phyloP scores from a whole-genome alignment of 2,888 invertebrate genomes.

The Drosophila atripex region DNA sequence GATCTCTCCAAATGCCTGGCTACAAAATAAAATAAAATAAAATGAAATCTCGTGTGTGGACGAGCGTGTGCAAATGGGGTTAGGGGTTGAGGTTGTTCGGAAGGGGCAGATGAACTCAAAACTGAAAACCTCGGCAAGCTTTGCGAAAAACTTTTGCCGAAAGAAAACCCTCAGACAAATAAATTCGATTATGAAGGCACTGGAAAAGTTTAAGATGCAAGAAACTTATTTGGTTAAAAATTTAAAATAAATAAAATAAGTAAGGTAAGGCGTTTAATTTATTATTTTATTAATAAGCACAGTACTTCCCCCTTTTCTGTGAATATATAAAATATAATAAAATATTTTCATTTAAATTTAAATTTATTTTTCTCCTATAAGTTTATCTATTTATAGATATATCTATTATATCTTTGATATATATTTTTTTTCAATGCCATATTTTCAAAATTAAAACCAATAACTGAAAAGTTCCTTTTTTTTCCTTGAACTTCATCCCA shows the following conservation, averaged over 20 bases:
- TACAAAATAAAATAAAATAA: conserved; percentile 65
- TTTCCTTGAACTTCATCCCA: not conserved
- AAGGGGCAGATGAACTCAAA: conserved; percentile 38
- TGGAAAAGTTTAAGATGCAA: not conserved
- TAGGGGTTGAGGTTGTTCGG: conserved; percentile 33
- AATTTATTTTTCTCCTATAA: too few relatives aligned
- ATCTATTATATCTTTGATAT: too few relatives aligned
- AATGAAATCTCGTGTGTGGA: conserved; percentile 71
- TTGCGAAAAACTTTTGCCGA: conserved; percentile 60
- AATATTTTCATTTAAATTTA: too few relatives aligned
- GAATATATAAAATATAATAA: too few relatives aligned
- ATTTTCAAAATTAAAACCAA: too few relatives aligned
- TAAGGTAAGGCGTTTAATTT: too few relatives aligned
- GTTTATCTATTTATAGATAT: too few relatives aligned
- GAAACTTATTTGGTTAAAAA: not conserved
- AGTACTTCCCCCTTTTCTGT: too few relatives aligned
- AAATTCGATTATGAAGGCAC: conserved; percentile 73
- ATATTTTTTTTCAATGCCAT: too few relatives aligned
- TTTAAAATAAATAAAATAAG: not conserved
- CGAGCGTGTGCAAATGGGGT: conserved; percentile 75
- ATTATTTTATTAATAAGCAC: too few relatives aligned
- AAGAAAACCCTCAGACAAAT: conserved; percentile 61
- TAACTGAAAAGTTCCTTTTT: not conserved
- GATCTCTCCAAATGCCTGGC: conserved; percentile 43
- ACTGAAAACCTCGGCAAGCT: conserved; percentile 65